A percentile compares a stretch with the other conserved stretches of the same genome.
These are phyloP conservation scores for Malurus melanocephalus DNA, from an alignment of 2,113 vertebrate genomes.

Conservation along the genomic window DNA sequence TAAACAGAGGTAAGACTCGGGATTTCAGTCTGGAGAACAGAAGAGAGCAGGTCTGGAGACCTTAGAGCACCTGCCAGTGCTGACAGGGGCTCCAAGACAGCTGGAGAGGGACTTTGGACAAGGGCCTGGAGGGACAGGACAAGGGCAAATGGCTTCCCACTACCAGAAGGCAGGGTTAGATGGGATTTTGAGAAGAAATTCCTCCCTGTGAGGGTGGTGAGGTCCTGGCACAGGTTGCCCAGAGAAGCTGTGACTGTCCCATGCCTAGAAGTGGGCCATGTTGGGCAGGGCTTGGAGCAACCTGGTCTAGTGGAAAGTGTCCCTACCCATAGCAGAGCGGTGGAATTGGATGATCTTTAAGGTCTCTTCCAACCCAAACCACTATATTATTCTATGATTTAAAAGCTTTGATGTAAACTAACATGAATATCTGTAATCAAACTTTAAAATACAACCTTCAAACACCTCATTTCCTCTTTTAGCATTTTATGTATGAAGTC, in stretches of 20 bases:
- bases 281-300: fast-evolving
- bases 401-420: neutral
- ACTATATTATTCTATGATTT: neutral
- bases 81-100: neutral
- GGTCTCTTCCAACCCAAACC: neutral
- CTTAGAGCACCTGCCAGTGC: neutral
- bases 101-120: neutral
- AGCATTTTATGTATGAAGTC: neutral
- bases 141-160: neutral
- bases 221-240: neutral
- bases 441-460: neutral
- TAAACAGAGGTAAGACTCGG: neutral
- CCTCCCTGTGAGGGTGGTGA: neutral
- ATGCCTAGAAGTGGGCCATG: neutral
- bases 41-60: neutral
- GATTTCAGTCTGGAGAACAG: neutral
- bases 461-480: neutral
- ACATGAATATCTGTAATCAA: neutral
- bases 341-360: neutral
- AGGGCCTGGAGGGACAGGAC: neutral
- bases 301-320: neutral
- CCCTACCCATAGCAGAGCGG: neutral
- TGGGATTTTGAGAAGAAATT: neutral
- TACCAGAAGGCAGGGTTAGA: neutral
- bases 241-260: neutral